Conservation (phyloP, 2,113 vertebrate genomes). For the Cacatua alba region DNA sequence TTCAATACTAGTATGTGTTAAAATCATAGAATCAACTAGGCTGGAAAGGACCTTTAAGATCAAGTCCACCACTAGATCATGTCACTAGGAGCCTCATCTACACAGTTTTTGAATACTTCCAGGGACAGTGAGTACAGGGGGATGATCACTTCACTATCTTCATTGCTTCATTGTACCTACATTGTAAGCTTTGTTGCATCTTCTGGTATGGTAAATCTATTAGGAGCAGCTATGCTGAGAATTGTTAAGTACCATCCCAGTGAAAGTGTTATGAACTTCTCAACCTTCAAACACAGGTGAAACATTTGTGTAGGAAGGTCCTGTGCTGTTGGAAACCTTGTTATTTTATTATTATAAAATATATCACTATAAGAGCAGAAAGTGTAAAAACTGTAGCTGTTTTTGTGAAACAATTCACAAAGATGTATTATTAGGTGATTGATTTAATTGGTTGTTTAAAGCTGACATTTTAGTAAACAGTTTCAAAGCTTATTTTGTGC, state of each 20-base stretch:
- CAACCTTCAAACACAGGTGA: neutral
- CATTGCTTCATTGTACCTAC: neutral
- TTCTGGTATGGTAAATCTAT: neutral
- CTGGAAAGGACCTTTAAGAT: neutral
- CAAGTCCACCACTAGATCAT: neutral
- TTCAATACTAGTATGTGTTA: neutral
- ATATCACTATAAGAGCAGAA: neutral
- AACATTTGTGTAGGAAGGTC: neutral
- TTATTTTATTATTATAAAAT: neutral
- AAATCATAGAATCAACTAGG: neutral
- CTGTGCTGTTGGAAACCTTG: neutral
- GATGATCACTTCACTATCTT: neutral
- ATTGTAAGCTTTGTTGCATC: neutral
- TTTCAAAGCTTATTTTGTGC: neutral
- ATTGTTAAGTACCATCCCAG: neutral
- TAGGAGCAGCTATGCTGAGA: neutral
- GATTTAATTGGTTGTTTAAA: neutral
- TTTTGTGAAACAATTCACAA: neutral
- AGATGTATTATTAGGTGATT: neutral
- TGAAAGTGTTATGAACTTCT: neutral
- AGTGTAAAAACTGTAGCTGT: neutral
- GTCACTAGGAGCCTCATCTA: neutral
- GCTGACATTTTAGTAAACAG: neutral
- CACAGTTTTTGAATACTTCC: neutral
- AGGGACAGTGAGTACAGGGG: neutral